Conservation (phyloP, 1,140 invertebrate species). For the Bombus balteatus region DNA sequence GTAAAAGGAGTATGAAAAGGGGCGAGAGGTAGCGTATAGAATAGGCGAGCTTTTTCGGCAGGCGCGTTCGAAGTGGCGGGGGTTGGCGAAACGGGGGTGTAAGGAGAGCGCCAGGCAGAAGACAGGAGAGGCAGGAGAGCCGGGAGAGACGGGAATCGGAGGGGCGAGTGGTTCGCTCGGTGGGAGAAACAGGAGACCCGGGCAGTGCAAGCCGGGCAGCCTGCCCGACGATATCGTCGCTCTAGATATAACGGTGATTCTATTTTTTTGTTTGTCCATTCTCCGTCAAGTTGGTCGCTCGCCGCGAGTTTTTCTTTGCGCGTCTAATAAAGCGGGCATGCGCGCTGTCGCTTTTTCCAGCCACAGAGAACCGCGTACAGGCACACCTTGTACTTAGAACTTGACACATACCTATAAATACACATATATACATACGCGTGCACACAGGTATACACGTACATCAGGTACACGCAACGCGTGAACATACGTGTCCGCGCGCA, state of each 20-base stretch:
- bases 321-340: slow-evolving; percentile 19
- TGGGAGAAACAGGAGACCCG: slow-evolving; percentile 79
- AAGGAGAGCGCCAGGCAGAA: slow-evolving; percentile 56
- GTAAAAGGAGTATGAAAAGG: slow-evolving; percentile 17
- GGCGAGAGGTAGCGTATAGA: slow-evolving; percentile 51
- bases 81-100: slow-evolving; percentile 47
- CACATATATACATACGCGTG: neutral
- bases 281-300: slow-evolving; percentile 6
- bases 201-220: slow-evolving; percentile 82
- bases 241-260: slow-evolving; percentile 46
- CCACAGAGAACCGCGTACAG: neutral
- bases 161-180: slow-evolving; percentile 55
- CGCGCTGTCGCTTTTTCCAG: neutral
- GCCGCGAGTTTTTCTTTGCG: slow-evolving; percentile 4
- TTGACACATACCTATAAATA: neutral
- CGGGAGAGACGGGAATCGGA: slow-evolving; percentile 50
- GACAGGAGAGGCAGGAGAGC: slow-evolving; percentile 16
- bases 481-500: slow-evolving; percentile 6
- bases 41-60: slow-evolving; percentile 66
- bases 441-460: neutral
- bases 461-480: neutral
- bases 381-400: neutral
- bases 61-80: slow-evolving; percentile 9
- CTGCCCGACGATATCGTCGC: slow-evolving; percentile 78
- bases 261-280: slow-evolving; percentile 33